Base-by-base conservation (phyloP, 2,888 invertebrate species). In the Alcis repandata region DNA sequence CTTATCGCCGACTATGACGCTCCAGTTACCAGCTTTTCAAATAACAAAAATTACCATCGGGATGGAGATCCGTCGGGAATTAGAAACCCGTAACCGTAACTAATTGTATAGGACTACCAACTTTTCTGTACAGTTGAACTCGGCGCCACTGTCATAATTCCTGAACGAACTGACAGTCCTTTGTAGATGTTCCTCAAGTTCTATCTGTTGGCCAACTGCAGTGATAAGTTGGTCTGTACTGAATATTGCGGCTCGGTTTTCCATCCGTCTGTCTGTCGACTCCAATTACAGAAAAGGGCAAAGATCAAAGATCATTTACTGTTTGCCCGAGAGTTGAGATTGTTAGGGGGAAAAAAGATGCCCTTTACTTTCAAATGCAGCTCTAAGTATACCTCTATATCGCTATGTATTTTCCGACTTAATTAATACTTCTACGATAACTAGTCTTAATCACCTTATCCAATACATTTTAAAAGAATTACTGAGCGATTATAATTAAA, bases 271-370 rank as follows among this genome's bases (percentile, higher is more conserved):
- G 52, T 53, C 61, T 46, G 52, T 53, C 61, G 41, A 49, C 48
- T 61, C 41, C 33, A 49, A 56, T 56, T 61, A 49, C 54, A 41
- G 48, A 54, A 45, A 58, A 53, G 58, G 59, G 46, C 53, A 53
- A 54, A 54, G 15, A 33, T 53, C 53, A 53, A 54, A 54, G 15
- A 33, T 40, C 41, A 10, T 60, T 59, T 41, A 17, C 13, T n/a
- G 27, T 6, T 27, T 4, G 27, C 27, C 27, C 6, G 27, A 27
- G 27, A 27, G 27, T 27, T 27, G 27, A 27, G 27, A 27, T 2
- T 27, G 27, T 27, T 27, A 4, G 27, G 3, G 27, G 6, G 6
- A 27, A 27, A 27, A 27, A 27, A 27, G 6, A 27, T 27, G 27
- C 6, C 6, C 3, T 27, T 27, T 27, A 4, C 6, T 4, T 27